These are phyloP conservation scores for Paratilapia polleni DNA, from an alignment of 2,113 vertebrate species.

Conservation along the genomic window DNA sequence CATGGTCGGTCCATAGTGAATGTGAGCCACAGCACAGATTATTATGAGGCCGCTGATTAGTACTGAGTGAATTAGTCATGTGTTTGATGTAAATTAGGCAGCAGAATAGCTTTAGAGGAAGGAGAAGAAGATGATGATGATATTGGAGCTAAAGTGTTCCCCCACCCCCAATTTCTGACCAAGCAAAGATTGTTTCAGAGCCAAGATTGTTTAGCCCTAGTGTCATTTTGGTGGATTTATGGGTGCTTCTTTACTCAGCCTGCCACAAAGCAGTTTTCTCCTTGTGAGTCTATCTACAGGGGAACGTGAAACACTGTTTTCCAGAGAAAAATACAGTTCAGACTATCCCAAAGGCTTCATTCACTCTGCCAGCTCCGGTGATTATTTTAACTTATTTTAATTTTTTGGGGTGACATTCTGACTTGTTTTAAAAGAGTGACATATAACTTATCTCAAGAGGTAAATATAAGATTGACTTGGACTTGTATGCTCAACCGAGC, in stretches of 20 bases:
- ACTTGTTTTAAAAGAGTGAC: background rate
- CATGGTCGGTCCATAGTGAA: slow-evolving; percentile 21
- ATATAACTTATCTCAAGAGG: background rate
- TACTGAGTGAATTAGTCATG: slow-evolving; percentile 27
- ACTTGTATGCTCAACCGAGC: background rate
- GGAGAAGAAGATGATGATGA: background rate
- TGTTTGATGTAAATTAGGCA: slow-evolving; percentile 25
- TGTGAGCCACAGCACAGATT: slow-evolving; percentile 14
- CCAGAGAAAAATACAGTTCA: slow-evolving; percentile 15
- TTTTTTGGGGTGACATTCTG: slow-evolving; percentile 4
- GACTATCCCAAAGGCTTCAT: slow-evolving; percentile 25
- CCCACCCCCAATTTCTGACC: slow-evolving; percentile 14
- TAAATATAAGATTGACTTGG: background rate
- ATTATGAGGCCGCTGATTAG: slow-evolving; percentile 36
- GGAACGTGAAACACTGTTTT: slow-evolving; percentile 38
- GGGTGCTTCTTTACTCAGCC: slow-evolving; percentile 12
- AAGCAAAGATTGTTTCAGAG: slow-evolving; percentile 22
- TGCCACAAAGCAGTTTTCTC: slow-evolving; percentile 36
- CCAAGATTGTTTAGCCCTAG: slow-evolving; percentile 20
- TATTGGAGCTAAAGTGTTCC: background rate
- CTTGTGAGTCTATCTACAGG: slow-evolving; percentile 13
- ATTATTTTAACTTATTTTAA: slow-evolving; percentile 1
- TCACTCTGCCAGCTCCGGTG: background rate
- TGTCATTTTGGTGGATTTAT: slow-evolving; percentile 54
- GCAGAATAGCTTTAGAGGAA: background rate